A percentile compares a stretch with the other conserved stretches of the same genome.
These are phyloP conservation scores for Calephelis nemesis DNA, from an alignment of 1,140 invertebrate genomes.

Conservation along the genomic window DNA sequence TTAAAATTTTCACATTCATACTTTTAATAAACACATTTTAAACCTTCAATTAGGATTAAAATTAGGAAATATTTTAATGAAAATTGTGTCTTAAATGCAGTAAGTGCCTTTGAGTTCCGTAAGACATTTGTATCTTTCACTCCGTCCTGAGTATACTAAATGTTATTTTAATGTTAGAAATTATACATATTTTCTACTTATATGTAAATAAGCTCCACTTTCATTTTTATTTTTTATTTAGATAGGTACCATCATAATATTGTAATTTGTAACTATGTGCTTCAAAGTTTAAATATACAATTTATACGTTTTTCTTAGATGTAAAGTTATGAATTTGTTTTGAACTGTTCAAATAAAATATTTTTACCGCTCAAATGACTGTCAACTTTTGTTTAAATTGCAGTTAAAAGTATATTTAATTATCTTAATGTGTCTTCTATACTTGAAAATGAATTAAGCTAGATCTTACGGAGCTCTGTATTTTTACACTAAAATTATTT, in stretches of 20 bases:
- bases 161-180: conserved; percentile 16
- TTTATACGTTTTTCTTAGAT: too few species aligned
- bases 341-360: too few species aligned
- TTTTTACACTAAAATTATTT: conserved; percentile 12
- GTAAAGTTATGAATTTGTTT: too few species aligned
- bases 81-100: conserved; percentile 4
- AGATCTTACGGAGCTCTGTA: conserved; percentile 44
- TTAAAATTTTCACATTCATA: too few species aligned
- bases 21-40: neutral
- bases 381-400: neutral
- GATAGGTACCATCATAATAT: too few species aligned
- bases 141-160: conserved; percentile 30
- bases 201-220: too few species aligned
- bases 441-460: conserved; percentile 4
- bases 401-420: conserved; percentile 21
- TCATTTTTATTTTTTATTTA: too few species aligned
- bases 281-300: too few species aligned
- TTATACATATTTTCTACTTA: neutral
- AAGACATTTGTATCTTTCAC: conserved; percentile 27
- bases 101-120: conserved; percentile 41
- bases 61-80: neutral
- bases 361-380: neutral
- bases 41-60: neutral
- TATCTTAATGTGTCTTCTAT: neutral
- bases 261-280: too few species aligned